These are phyloP conservation scores for Scaptodrosophila lebanonensis DNA, from an alignment of 1,140 invertebrate genomes.

Conservation along the genomic window DNA sequence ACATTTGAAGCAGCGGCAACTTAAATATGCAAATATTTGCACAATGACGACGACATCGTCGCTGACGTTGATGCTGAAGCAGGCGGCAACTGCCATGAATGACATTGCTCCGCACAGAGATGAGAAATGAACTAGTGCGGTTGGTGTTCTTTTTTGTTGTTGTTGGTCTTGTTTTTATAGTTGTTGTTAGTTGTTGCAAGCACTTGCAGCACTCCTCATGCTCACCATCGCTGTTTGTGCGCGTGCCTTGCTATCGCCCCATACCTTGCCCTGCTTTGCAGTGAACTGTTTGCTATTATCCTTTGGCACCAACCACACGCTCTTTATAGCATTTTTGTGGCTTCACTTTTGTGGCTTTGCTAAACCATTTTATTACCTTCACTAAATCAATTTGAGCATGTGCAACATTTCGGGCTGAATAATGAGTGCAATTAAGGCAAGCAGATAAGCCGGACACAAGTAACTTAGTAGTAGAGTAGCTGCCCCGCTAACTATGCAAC, in stretches of 20 bases:
- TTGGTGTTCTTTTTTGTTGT: too few relatives aligned
- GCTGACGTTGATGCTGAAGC: constrained; percentile 13
- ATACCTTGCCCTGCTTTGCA: too few relatives aligned
- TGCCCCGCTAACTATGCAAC: too few relatives aligned
- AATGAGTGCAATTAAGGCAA: constrained; percentile 59
- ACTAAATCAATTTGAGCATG: constrained; percentile 47
- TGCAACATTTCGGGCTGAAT: constrained; percentile 11
- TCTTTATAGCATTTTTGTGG: constrained; percentile 46
- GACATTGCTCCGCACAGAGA: background rate
- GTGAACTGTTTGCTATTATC: constrained; percentile 34
- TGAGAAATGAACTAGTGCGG: too few relatives aligned
- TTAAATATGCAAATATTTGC: constrained; percentile 76
- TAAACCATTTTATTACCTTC: constrained; percentile 45
- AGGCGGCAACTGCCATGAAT: background rate
- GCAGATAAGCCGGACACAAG: constrained; percentile 31
- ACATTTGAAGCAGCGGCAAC: constrained; percentile 50
- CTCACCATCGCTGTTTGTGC: constrained; percentile 23
- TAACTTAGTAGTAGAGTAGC: too few relatives aligned
- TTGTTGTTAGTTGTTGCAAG: background rate
- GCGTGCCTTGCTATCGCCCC: too few relatives aligned
- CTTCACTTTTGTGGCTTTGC: constrained; percentile 36
- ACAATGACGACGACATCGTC: constrained; percentile 51
- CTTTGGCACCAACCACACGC: constrained; percentile 2
- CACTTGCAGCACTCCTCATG: background rate
- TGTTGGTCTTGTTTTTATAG: too few relatives aligned